Percentiles rank a stretch among this genome's conserved stretches.
phyloP scores from a whole-genome alignment of 2,888 invertebrate species.

The Epistrophe eligans region DNA sequence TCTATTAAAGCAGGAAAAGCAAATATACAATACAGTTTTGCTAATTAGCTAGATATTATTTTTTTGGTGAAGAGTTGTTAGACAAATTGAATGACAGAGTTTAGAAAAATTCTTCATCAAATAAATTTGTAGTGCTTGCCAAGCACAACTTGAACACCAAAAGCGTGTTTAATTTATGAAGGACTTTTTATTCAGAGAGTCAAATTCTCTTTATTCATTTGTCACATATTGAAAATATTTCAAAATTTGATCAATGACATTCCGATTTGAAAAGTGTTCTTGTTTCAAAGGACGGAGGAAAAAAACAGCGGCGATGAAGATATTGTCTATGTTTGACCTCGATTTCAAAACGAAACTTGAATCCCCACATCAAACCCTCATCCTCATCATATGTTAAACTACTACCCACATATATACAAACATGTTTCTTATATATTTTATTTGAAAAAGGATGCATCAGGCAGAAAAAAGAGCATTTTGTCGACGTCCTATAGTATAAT shows the following conservation, averaged over 20 bases:
- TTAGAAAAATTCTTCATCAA: background rate
- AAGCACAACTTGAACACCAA: background rate
- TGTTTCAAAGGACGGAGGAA: background rate
- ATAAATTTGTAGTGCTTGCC: too few relatives aligned
- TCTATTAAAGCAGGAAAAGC: background rate
- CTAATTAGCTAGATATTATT: background rate
- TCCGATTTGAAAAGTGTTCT: constrained; percentile 36
- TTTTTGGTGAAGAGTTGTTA: too few relatives aligned
- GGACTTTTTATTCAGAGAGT: too few relatives aligned
- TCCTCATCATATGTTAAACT: background rate
- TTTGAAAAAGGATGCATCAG: background rate
- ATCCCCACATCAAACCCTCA: background rate
- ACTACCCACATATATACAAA: background rate
- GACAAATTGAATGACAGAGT: background rate
- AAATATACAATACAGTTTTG: background rate
- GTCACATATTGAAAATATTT: constrained; percentile 53
- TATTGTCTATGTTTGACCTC: constrained; percentile 62
- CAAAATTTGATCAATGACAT: constrained; percentile 56
- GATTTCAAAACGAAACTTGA: constrained; percentile 53
- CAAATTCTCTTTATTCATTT: constrained; percentile 28
- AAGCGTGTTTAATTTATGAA: background rate
- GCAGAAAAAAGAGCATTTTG: constrained; percentile 8
- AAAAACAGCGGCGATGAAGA: constrained; percentile 61
- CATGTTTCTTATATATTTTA: background rate
- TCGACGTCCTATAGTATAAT: background rate